A percentile compares a stretch with the other conserved stretches of the same genome.
Evolutionary conservation across 2,113 vertebrate genomes (phyloP).

Genomic region (Pycnonotus jocosus): DNA sequence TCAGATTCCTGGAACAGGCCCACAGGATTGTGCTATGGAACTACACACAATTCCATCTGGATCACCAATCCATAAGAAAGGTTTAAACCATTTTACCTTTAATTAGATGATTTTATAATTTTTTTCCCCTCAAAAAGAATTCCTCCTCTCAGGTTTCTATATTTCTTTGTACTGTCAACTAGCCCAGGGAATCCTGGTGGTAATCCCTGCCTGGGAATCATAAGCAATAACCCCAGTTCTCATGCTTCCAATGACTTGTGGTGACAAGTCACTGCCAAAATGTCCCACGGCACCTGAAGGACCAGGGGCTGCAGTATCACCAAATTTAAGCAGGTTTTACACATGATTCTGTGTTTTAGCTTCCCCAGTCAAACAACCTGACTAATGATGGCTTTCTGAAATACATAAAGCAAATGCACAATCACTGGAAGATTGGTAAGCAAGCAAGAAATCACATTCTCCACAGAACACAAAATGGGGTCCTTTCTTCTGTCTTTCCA

Average conservation of each 20-base stretch:
- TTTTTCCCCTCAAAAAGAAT: background rate
- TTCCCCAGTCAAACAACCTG: background rate
- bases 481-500: background rate
- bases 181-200: background rate
- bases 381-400: background rate
- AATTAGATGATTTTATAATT: background rate
- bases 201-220: background rate
- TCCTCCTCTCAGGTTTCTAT: background rate
- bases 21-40: background rate
- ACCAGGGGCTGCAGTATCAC: accelerated
- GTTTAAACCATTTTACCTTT: background rate
- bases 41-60: background rate
- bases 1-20: background rate
- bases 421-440: background rate
- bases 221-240: background rate
- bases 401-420: background rate
- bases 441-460: background rate
- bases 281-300: background rate
- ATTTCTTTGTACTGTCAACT: background rate
- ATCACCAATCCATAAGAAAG: background rate
- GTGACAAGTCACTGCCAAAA: background rate
- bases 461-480: background rate
- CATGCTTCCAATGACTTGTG: accelerated
- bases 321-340: background rate
- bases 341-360: background rate